A percentile compares a stretch with the other conserved stretches of the same genome.
Conservation (phyloP, 2,888 invertebrate genomes). For the Agrenia bidenticulata region DNA sequence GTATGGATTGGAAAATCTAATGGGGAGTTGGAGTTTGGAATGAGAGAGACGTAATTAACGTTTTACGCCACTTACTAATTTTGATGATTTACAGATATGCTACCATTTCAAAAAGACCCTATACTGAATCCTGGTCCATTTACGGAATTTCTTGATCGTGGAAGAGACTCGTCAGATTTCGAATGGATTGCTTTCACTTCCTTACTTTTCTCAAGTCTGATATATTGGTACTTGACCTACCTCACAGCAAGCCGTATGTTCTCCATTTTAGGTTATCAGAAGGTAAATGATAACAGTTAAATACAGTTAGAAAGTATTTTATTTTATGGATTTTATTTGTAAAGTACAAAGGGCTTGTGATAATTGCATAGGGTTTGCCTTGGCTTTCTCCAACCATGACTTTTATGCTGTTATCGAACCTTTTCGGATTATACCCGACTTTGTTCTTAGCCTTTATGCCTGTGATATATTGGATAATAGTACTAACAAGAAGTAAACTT, state of each 20-base stretch:
- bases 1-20: neutral
- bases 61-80: no score
- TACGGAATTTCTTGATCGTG: slow-evolving; percentile 60
- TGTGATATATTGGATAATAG: slow-evolving; percentile 60
- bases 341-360: neutral
- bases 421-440: slow-evolving; percentile 61
- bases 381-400: slow-evolving; percentile 56
- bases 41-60: no score
- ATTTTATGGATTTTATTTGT: no score
- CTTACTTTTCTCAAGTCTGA: slow-evolving; percentile 23
- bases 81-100: neutral
- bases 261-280: neutral
- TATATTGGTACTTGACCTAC: slow-evolving; percentile 38
- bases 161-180: slow-evolving; percentile 68
- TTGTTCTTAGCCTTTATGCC: slow-evolving; percentile 63
- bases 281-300: no score
- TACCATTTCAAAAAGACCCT: slow-evolving; percentile 50
- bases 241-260: neutral
- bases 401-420: slow-evolving; percentile 58
- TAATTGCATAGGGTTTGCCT: slow-evolving; percentile 26
- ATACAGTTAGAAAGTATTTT: neutral
- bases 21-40: neutral
- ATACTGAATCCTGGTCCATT: slow-evolving; percentile 61
- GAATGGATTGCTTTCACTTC: slow-evolving; percentile 66
- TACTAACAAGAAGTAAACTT: slow-evolving; percentile 58